These are phyloP conservation scores for Hydroisotoma schaefferi DNA, from an alignment of 2,888 invertebrate genomes.

Conservation along the genomic window DNA sequence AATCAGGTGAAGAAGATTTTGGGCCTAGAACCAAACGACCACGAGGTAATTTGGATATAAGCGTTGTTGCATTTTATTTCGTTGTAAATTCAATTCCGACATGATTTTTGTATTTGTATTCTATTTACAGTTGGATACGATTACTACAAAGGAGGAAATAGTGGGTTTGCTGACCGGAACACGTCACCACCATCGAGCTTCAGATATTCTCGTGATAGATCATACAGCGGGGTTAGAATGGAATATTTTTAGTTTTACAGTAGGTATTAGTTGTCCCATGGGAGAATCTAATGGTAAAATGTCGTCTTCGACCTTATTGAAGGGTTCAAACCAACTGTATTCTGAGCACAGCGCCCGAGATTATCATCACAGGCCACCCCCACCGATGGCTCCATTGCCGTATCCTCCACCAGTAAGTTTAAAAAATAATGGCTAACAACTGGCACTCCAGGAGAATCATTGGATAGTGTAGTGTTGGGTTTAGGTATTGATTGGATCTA, in stretches of 20 bases:
- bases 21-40: conserved; percentile 36
- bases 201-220: conserved; percentile 35
- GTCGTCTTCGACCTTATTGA: conserved; percentile 1
- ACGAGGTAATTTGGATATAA: conserved; percentile 38
- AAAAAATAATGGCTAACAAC: too few relatives aligned
- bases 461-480: too few relatives aligned
- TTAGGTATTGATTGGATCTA: conserved; percentile 10
- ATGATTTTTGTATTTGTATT: conserved; percentile 7
- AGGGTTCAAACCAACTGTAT: conserved; percentile 36
- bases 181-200: conserved; percentile 29
- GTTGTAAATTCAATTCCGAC: neutral
- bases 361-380: conserved; percentile 46
- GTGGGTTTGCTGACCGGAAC: conserved; percentile 30
- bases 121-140: conserved; percentile 25
- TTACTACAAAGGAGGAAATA: conserved; percentile 34
- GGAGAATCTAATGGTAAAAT: neutral
- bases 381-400: conserved; percentile 66
- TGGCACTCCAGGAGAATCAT: too few relatives aligned
- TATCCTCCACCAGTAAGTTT: conserved; percentile 65
- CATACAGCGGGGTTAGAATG: conserved; percentile 19
- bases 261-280: neutral
- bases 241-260: neutral
- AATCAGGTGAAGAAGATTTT: conserved; percentile 40
- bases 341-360: conserved; percentile 39
- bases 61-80: too few relatives aligned